A percentile compares a stretch with the other conserved stretches of the same genome.
These are phyloP conservation scores for Vulpes vulpes DNA, from an alignment of 2,113 vertebrate species.

Conservation along the genomic window DNA sequence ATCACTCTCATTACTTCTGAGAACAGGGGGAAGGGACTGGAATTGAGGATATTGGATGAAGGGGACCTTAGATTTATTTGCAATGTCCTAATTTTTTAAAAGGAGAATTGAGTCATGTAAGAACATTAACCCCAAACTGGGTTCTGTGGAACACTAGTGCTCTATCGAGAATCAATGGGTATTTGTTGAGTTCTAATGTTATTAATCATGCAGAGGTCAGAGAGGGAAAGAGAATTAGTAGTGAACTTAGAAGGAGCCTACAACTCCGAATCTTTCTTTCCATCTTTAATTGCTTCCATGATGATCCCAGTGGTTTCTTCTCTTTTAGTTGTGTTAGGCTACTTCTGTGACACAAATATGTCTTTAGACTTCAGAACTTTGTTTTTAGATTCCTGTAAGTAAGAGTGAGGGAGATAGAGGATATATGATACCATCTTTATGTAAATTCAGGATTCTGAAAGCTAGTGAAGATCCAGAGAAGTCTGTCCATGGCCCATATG, in stretches of 20 bases:
- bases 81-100: not conserved
- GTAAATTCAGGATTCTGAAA: not conserved
- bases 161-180: not conserved
- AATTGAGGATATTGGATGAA: not conserved
- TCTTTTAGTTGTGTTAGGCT: not conserved
- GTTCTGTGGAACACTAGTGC: not conserved
- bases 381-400: not conserved
- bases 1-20: not conserved
- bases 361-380: slow-evolving; percentile 10
- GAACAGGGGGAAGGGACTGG: not conserved
- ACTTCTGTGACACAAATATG: not conserved
- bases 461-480: not conserved
- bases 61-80: not conserved
- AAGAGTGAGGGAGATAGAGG: not conserved
- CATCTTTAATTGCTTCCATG: not conserved
- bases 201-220: not conserved
- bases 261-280: not conserved
- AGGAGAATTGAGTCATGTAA: not conserved
- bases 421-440: not conserved
- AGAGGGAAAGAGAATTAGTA: not conserved
- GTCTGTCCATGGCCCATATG: not conserved
- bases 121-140: not conserved
- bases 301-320: not conserved
- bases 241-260: not conserved
- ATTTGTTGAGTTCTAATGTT: not conserved